phyloP scores from a whole-genome alignment of 1,140 invertebrate species.

The Formica selysi region DNA sequence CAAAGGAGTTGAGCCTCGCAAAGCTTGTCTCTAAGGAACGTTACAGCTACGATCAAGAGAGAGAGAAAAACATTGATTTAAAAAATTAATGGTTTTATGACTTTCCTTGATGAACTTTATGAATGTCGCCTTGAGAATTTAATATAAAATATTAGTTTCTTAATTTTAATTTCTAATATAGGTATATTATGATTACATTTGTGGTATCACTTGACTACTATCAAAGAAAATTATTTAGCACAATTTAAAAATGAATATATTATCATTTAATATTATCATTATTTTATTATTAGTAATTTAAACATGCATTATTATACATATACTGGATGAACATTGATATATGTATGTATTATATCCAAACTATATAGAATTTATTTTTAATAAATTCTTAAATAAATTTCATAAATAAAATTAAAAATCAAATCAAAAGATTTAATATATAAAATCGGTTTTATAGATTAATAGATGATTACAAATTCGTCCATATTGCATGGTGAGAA shows the following conservation, averaged over 20 bases:
- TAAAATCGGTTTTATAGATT: not conserved
- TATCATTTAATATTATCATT: not conserved
- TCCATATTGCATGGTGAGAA: not conserved
- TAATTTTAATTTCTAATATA: slow-evolving; percentile 34
- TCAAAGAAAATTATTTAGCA: slow-evolving; percentile 23
- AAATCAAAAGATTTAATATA: not conserved
- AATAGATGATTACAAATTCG: not conserved
- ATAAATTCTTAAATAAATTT: too few species aligned
- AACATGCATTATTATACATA: not conserved
- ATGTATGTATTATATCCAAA: not conserved
- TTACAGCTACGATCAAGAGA: slow-evolving; percentile 36
- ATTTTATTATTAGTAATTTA: slow-evolving; percentile 20
- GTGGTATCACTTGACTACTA: not conserved
- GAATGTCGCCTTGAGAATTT: slow-evolving; percentile 31
- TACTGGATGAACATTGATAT: not conserved
- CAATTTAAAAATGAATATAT: not conserved
- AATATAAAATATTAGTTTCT: slow-evolving; percentile 11
- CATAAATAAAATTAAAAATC: slow-evolving; percentile 2
- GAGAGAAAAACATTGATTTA: slow-evolving; percentile 67
- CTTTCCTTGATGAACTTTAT: slow-evolving; percentile 35
- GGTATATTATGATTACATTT: not conserved
- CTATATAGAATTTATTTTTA: too few species aligned
- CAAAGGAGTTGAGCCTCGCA: slow-evolving; percentile 60
- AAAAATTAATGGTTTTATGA: slow-evolving; percentile 55
- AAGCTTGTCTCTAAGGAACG: slow-evolving; percentile 50